Evolutionary conservation across 2,797 vertebrate genomes (phyloP), one percentile per base, ranked within the genome.

Genomic region (Myotis pilosus): DNA sequence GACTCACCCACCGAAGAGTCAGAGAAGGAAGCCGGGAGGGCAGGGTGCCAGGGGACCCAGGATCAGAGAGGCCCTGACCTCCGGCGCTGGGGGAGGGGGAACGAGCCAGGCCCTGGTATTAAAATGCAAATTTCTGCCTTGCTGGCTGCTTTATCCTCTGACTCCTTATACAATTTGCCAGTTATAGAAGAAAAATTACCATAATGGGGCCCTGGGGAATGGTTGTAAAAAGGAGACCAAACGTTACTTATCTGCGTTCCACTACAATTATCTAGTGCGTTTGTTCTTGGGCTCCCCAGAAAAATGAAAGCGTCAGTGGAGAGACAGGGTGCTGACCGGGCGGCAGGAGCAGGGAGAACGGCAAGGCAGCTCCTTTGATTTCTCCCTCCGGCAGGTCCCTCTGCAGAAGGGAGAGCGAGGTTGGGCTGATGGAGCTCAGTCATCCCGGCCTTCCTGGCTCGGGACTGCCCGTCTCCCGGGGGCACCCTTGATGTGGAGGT

Each of bases 71-170:
- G 94, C 76, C 95, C 96, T 53, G 93, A 97, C 97, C 97, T 36
- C 97, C 90, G 23, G 0, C 8, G 92, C 97, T 8, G 3, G 33
- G 94, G 51, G 66, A 30, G 11, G 36, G 81, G 84, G 98, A 98
- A 95, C 96, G 98, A 98, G 98, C 98, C 97, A 97, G 98, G 98
- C 98, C 98, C 97, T 98, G 98, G 98, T 98, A 99, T 99, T 99
- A 99, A 99, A 99, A 99, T 99, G 99, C 99, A 98, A 99, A 99
- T 99, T 99, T 98, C 98, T 98, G 98, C 98, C 98, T 94, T 97
- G 97, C 98, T 99, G 98, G 98, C 99, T 98, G 98, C 98, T 99
- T 99, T 98, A 98, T 99, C 98, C 98, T 98, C 98, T 78, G 87
- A 97, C 98, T 98, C 97, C 97, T 98, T 98, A 98, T 94, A 97